A percentile compares a stretch with the other conserved stretches of the same genome.
Conservation (phyloP, 1,140 invertebrate genomes). For the Drosophila varians region DNA sequence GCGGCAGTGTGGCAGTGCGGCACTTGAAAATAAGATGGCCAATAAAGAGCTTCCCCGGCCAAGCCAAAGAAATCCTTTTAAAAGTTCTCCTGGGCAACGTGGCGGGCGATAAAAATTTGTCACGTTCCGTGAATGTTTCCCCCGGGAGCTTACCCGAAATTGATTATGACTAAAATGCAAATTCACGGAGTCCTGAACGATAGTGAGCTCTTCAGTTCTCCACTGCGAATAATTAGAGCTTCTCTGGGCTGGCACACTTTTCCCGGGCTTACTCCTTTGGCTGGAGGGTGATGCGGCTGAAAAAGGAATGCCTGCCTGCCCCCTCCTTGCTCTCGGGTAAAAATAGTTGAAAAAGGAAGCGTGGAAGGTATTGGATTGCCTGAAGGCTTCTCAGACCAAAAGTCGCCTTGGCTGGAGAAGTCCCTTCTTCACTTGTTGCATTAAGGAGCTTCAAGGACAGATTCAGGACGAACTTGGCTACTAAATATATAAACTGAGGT, state of each 20-base stretch:
- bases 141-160: constrained; percentile 34
- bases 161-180: constrained; percentile 46
- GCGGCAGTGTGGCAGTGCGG: not conserved
- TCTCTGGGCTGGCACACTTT: not conserved
- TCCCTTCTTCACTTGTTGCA: constrained; percentile 44
- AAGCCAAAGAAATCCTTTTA: not conserved
- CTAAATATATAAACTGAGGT: constrained; percentile 9
- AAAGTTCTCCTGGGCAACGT: not conserved
- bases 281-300: not conserved
- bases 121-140: constrained; percentile 45
- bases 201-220: too few species aligned
- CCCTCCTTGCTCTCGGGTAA: not conserved
- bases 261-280: not conserved
- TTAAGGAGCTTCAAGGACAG: not conserved
- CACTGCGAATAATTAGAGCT: constrained; percentile 30
- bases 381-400: constrained; percentile 2
- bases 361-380: constrained; percentile 42
- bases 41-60: not conserved
- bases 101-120: constrained; percentile 39
- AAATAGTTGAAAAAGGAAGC: constrained; percentile 17
- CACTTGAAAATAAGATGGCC: not conserved
- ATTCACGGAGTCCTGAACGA: constrained; percentile 20
- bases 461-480: not conserved
- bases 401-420: constrained; percentile 4
- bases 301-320: not conserved